These are phyloP conservation scores for Hemithea aestivaria DNA, from an alignment of 2,888 invertebrate species.

Conservation along the genomic window DNA sequence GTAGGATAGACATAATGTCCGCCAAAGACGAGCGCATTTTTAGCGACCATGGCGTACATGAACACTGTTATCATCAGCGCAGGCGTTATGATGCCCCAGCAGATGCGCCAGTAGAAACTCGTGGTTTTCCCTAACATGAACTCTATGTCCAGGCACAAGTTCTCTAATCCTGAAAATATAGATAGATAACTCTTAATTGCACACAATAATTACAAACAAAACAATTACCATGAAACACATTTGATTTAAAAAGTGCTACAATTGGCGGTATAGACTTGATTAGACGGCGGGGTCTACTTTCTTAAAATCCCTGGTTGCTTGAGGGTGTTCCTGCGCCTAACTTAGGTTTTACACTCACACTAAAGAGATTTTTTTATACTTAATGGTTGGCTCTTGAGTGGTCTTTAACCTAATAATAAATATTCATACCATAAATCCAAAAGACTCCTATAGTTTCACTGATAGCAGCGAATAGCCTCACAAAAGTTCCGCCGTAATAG, in stretches of 20 bases:
- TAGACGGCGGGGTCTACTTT: no score
- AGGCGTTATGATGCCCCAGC: conserved; percentile 88
- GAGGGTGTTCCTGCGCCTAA: no score
- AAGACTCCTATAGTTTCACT: conserved; percentile 84
- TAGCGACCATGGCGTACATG: conserved; percentile 83
- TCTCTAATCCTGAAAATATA: conserved; percentile 65
- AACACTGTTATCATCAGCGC: conserved; percentile 84
- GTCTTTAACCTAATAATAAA: no score
- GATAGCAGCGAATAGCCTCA: conserved; percentile 84
- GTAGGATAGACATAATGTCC: conserved; percentile 76
- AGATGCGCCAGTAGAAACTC: conserved; percentile 87
- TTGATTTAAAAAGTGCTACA: no score
- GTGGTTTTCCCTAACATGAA: conserved; percentile 86
- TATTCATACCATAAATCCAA: conserved; percentile 87
- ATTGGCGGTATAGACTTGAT: no score
- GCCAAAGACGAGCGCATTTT: conserved; percentile 81
- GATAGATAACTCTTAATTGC: no score
- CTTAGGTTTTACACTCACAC: no score
- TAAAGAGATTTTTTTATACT: no score
- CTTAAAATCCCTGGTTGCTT: no score
- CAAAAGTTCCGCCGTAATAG: conserved; percentile 87
- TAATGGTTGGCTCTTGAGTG: no score
- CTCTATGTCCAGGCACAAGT: conserved; percentile 82
- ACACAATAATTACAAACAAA: no score
- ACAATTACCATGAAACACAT: no score